Conservation (phyloP, 2,888 invertebrate genomes). For the Lydus trimaculatus region DNA sequence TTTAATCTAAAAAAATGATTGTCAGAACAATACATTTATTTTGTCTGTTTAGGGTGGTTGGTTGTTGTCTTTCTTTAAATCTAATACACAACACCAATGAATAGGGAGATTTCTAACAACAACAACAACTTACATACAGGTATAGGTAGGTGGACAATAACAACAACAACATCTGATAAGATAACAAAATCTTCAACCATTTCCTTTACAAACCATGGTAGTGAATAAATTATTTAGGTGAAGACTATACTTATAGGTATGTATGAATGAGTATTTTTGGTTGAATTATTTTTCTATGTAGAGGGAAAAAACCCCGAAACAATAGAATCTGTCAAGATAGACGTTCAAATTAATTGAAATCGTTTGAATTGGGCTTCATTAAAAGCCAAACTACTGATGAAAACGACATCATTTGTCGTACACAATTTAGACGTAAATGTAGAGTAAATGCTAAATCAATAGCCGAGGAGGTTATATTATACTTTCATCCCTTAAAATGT, state of each 20-base stretch:
- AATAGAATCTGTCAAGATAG: not conserved
- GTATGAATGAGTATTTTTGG: too few relatives aligned
- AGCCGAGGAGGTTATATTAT: too few relatives aligned
- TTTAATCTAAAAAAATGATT: not conserved
- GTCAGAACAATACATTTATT: not conserved
- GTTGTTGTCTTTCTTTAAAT: constrained; percentile 6
- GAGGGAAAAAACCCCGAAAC: too few relatives aligned
- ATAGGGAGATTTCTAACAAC: not conserved
- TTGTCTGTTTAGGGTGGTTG: not conserved
- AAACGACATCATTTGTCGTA: too few relatives aligned
- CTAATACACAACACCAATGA: constrained; percentile 25
- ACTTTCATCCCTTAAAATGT: too few relatives aligned
- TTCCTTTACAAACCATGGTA: constrained; percentile 30
- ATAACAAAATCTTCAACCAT: constrained; percentile 12
- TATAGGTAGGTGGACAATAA: not conserved
- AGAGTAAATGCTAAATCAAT: too few relatives aligned
- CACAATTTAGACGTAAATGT: too few relatives aligned
- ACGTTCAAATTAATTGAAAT: not conserved
- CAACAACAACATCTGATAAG: constrained; percentile 12
- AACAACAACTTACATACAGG: not conserved
- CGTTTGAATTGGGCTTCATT: not conserved
- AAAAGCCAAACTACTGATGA: too few relatives aligned
- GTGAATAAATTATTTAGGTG: constrained; percentile 19
- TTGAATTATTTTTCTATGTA: too few relatives aligned
- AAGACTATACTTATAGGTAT: too few relatives aligned